Base-by-base conservation (phyloP, 1,140 invertebrate species). In the Cotesia glomerata region DNA sequence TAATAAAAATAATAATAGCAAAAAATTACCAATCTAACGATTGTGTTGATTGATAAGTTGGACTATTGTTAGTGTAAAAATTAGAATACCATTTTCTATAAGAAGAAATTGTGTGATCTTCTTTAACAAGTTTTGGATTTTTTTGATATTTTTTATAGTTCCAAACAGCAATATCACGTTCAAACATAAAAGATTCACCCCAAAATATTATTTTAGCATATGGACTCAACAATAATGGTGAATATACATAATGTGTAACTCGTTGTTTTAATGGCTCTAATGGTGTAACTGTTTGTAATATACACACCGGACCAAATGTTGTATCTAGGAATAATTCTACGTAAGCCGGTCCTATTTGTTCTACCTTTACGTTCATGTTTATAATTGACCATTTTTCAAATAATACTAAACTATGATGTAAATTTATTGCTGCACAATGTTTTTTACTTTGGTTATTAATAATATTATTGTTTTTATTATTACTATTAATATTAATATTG, bases 121-220 rank as follows among this genome's bases (percentile, higher is more conserved):
- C 92, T 74, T 90, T 91, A 0, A 95, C 91, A 35, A 96, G 86
- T 0, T 92, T 75, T 0, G 96, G 95, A 34, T 90, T 90, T 58
- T 88, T 89, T 0, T 92, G 82, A 82, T 91, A 97, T 51, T 88
- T 90, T 80, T 97, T 97, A 85, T 93, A 91, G 80, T 97, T 97
- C 96, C 96, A 98, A 4, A 97, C 91, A 70, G 89, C 89, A 0
- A 97, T 91, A 80, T 98, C 96, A 3, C 95, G 88, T 81, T 95
- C 91, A 79, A 97, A 92, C 94, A 95, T 95, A 16, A 91, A 85
- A 11, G 91, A 91, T 87, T 97, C 95, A 0, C 87, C 91, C 0
- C 89, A 80, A 4, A 97, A 88, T 11, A 93, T 81, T 8, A 95
- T 82, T 67, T 90, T 92, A 0, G 92, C 91, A 9, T 93, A 89